Percentiles rank a stretch among this genome's conserved stretches.
phyloP scores from a whole-genome alignment of 1,140 invertebrate species.

The Aphidius ervi region DNA sequence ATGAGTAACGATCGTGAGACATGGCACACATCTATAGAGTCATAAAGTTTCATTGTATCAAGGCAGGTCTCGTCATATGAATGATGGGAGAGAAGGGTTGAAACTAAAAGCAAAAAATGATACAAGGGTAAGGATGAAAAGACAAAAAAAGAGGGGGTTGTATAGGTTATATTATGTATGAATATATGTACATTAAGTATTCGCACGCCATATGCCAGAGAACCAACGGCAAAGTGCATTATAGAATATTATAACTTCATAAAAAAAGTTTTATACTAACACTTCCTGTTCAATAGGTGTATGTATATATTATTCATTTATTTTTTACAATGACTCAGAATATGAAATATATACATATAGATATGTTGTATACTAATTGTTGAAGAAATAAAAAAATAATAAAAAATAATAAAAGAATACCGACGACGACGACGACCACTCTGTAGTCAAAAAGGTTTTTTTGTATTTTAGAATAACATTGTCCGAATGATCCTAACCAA shows the following conservation, averaged over 20 bases:
- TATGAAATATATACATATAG: too few species aligned
- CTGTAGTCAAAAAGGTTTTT: too few species aligned
- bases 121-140: not conserved
- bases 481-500: too few species aligned
- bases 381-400: not conserved
- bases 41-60: conserved; percentile 12
- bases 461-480: too few species aligned
- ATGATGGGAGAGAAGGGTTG: conserved; percentile 15
- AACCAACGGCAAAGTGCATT: conserved; percentile 21
- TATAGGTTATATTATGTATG: conserved; percentile 2
- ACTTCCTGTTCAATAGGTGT: not conserved
- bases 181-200: not conserved
- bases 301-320: too few species aligned
- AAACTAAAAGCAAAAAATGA: not conserved
- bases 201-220: conserved; percentile 12
- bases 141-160: not conserved
- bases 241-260: conserved; percentile 24
- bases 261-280: conserved; percentile 11
- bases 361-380: too few species aligned
- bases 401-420: too few species aligned
- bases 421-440: too few species aligned
- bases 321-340: too few species aligned
- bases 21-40: conserved; percentile 4
- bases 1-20: conserved; percentile 17
- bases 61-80: conserved; percentile 17